phyloP scores from a whole-genome alignment of 2,113 vertebrate genomes.

The Vireo altiloquus region DNA sequence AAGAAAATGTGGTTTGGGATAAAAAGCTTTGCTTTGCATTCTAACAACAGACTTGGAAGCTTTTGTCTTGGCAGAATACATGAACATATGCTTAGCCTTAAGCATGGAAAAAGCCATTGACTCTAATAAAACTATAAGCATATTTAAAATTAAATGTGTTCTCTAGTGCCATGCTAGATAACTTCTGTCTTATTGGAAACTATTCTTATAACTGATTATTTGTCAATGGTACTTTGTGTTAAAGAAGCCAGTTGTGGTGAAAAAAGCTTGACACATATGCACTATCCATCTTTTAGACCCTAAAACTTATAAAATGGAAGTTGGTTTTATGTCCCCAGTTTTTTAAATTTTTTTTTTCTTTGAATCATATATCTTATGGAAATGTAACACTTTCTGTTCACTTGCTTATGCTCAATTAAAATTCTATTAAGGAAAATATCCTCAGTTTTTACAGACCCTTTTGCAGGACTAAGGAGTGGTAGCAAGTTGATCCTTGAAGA shows the following conservation, averaged over 20 bases:
- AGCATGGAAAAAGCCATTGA: constrained; percentile 23
- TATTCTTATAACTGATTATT: background rate
- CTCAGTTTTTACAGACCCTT: background rate
- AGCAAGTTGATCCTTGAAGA: background rate
- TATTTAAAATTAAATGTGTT: constrained; percentile 4
- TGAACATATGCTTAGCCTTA: constrained; percentile 22
- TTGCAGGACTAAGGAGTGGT: background rate
- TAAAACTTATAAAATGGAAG: background rate
- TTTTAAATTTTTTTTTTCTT: background rate
- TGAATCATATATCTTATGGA: background rate
- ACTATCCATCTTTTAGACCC: background rate
- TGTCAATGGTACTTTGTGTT: background rate
- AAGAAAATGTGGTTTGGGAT: constrained; percentile 24
- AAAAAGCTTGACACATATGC: background rate
- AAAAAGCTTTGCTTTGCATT: background rate
- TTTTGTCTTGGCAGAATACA: constrained; percentile 1
- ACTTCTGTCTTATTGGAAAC: background rate
- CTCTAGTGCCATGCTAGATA: background rate
- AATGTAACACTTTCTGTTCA: background rate
- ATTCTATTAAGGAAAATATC: constrained; percentile 20
- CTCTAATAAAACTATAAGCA: background rate
- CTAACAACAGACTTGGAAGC: constrained; percentile 7
- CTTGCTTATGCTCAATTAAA: background rate
- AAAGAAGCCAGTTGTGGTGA: background rate
- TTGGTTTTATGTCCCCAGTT: background rate